A percentile compares a stretch with the other conserved stretches of the same genome.
These are phyloP conservation scores for Prolemur simus DNA, from an alignment of 2,113 vertebrate species.

Conservation along the genomic window DNA sequence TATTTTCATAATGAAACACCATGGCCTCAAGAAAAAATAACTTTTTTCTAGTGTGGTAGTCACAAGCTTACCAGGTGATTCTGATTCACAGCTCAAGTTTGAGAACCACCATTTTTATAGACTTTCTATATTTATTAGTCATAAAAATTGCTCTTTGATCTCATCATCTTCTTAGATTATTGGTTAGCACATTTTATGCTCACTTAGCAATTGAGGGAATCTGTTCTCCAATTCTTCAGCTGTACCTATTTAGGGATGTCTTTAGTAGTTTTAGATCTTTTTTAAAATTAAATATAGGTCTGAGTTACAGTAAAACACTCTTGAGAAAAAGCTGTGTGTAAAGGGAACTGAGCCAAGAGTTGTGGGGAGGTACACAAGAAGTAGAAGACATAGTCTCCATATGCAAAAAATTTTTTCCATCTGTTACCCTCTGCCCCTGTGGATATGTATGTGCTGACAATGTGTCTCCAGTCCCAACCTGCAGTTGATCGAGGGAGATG, in stretches of 20 bases:
- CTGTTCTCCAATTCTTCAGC: not conserved
- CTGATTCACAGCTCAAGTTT: not conserved
- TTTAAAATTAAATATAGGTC: not conserved
- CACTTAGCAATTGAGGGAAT: not conserved
- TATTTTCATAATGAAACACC: no score
- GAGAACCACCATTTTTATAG: constrained; percentile 41
- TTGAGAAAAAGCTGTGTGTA: not conserved
- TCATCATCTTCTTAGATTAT: not conserved
- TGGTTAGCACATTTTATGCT: constrained; percentile 4
- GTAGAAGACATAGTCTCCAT: constrained; percentile 13
- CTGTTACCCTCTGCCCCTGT: not conserved
- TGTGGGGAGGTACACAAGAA: not conserved
- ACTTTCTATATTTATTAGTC: not conserved
- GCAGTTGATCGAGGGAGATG: constrained; percentile 96
- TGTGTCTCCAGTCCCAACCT: constrained; percentile 90
- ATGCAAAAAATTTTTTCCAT: not conserved
- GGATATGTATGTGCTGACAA: not conserved
- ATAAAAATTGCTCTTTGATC: not conserved
- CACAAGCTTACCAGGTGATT: not conserved
- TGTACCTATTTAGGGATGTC: not conserved
- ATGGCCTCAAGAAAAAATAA: no score
- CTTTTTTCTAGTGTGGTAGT: no score
- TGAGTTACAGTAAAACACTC: not conserved
- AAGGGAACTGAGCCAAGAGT: not conserved
- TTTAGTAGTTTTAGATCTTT: not conserved